Evolutionary conservation across 2,113 vertebrate species (phyloP), one percentile per base, ranked within the genome.

Genomic region (Beaufortia kweichowensis): DNA sequence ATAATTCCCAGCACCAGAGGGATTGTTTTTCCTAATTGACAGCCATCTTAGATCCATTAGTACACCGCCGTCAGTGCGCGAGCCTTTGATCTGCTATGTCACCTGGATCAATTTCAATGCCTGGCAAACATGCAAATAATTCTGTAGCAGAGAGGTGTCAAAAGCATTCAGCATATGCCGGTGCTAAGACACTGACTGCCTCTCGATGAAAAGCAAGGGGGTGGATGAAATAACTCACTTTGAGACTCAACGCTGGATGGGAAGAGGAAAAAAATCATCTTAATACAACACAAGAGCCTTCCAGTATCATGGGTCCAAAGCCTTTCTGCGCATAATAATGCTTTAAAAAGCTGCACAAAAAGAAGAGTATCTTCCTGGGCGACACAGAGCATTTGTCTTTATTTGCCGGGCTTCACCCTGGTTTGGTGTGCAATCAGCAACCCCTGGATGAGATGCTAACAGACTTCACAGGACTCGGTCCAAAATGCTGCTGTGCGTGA

Each of bases 351-450:
- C 68, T 78, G 78, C 46, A 56, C 29, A 55, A 73, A 77, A 82
- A 79, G 61, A 59, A 33, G 62, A 55, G 57, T 33, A 57, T 68
- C 59, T 60, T 76, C 65, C 66, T 77, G 79, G 69, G 66, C 80
- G 80, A 86, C 80, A 84, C 35, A 39, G 35, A 77, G 59, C 81
- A 75, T 85, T 84, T 85, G 77, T 85, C 86, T 88, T 86, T 87
- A 85, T 85, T 84, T 85, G 78, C 79, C 68, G 75, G 78, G 66
- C 57, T 72, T 77, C 61, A 56, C 41, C 35, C 69, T 46, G 43
- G 9, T 31, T 46, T 72, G 67, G 79, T 72, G 55, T 75, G 69
- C 55, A 64, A 64, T 29, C 21, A 23, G n/a, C 17, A 62, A 28
- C n/a, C 41, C n/a, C 8, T 12, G 23, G 61, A 56, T 35, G 33